Evolutionary conservation across 2,797 vertebrate species (phyloP), one percentile per base, ranked within the genome.

Genomic region (Myripristis jacobus): DNA sequence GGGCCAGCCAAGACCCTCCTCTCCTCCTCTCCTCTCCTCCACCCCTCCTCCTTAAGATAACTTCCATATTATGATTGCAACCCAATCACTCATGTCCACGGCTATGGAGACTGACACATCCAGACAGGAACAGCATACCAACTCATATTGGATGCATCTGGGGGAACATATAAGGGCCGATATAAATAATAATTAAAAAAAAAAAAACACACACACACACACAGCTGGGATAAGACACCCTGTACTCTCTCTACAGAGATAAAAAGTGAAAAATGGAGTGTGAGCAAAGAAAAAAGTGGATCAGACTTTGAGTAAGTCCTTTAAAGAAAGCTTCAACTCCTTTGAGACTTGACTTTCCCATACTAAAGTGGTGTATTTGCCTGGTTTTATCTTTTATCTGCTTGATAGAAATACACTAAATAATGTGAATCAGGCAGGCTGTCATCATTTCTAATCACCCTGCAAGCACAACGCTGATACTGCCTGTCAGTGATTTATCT

Each of bases 81-180:
- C 80, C 25, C 29, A 51, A 66, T 82, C 55, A 61, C 8, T 82
- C 77, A 79, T 18, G 47, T 80, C 34, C 11, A 38, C 48, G 62
- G 13, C 2, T 53, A 53, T 71, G 50, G 38, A 64, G 54, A 51
- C 58, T 77, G 85, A 81, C 73, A 70, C 75, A 64, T 69, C 15
- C 62, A 79, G 73, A 66, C 41, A 48, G 41, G 58, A 31, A 66
- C 70, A 66, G 29, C 70, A 59, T 55, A 70, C 70, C 59, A 65
- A 69, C 29, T 59, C 66, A 48, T 48, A 74, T 68, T 48, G 47
- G 22, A 67, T 67, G 34, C 44, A 70, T 80, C 57, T 82, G 58
- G 51, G 22, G 58, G 64, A 89, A 82, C 16, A 73, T 69, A 79
- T 31, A 75, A 50, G 53, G 50, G 60, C 19, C 36, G n/a, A 66